phyloP scores from a whole-genome alignment of 2,888 invertebrate species.

The Drosophila meridionalis region DNA sequence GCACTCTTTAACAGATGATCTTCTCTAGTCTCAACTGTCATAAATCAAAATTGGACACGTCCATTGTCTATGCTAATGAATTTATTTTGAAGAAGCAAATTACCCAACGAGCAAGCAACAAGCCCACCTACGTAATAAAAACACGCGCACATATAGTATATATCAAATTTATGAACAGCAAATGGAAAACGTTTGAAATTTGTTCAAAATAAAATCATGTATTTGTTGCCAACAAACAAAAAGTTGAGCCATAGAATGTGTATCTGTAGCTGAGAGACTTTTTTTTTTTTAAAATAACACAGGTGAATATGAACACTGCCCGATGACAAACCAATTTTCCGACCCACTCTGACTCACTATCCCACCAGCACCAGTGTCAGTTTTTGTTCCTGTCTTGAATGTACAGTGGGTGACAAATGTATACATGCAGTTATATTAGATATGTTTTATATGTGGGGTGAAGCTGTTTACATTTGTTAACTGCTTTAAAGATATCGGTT shows the following conservation, averaged over 20 bases:
- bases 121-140: constrained; percentile 42
- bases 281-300: constrained; percentile 72
- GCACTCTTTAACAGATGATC: background rate
- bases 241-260: constrained; percentile 61
- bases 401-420: constrained; percentile 17
- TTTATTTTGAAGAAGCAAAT: constrained; percentile 49
- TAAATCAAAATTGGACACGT: constrained; percentile 4
- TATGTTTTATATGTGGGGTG: constrained; percentile 1
- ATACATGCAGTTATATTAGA: constrained; percentile 19
- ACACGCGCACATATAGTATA: constrained; percentile 15
- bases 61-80: constrained; percentile 5
- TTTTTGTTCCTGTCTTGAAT: background rate
- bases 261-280: constrained; percentile 58
- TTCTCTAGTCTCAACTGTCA: constrained; percentile 11
- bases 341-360: constrained; percentile 41
- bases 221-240: constrained; percentile 45
- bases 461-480: constrained; percentile 30
- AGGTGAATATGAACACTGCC: constrained; percentile 56
- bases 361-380: background rate
- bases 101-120: constrained; percentile 50
- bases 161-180: constrained; percentile 23
- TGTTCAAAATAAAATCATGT: constrained; percentile 33
- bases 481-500: constrained; percentile 62
- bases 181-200: constrained; percentile 27
- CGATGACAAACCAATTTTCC: constrained; percentile 41